These are phyloP conservation scores for Brevimyrus niger DNA, from an alignment of 2,113 vertebrate genomes.

Conservation along the genomic window DNA sequence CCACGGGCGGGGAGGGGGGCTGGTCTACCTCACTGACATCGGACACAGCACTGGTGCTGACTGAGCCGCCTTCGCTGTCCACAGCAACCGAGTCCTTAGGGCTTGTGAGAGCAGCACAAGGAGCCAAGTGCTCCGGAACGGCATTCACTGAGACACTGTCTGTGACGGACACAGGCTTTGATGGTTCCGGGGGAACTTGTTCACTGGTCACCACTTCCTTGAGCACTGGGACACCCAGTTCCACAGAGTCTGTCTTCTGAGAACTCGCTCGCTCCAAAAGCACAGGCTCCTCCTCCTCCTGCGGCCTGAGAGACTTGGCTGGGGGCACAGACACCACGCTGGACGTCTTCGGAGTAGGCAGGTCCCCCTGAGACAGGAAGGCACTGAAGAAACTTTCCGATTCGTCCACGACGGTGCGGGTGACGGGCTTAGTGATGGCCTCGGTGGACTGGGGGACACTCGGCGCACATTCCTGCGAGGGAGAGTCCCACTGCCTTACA, in stretches of 20 bases:
- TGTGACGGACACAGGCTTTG: conserved; percentile 18
- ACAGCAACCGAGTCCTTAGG: neutral
- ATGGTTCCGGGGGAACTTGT: conserved; percentile 23
- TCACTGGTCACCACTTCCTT: conserved; percentile 37
- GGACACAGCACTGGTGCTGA: conserved; percentile 10
- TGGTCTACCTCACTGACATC: conserved; percentile 31
- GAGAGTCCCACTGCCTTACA: conserved; percentile 80
- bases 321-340: conserved; percentile 87
- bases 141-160: conserved; percentile 40
- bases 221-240: conserved; percentile 34
- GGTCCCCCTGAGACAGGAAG: conserved; percentile 75
- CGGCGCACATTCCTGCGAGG: conserved; percentile 57
- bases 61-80: conserved; percentile 18
- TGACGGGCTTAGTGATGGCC: conserved; percentile 95
- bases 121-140: conserved; percentile 28
- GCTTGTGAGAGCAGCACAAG: conserved; percentile 25
- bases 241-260: conserved; percentile 20
- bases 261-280: conserved; percentile 30
- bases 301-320: conserved; percentile 73
- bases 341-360: conserved; percentile 59
- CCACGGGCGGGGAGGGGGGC: conserved; percentile 22
- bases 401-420: conserved; percentile 87
- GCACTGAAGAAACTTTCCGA: conserved; percentile 93
- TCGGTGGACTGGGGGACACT: conserved; percentile 62
- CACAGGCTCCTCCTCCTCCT: conserved; percentile 56